Evolutionary conservation across 2,888 invertebrate species (phyloP).

Genomic region (Tiliacea aurago): DNA sequence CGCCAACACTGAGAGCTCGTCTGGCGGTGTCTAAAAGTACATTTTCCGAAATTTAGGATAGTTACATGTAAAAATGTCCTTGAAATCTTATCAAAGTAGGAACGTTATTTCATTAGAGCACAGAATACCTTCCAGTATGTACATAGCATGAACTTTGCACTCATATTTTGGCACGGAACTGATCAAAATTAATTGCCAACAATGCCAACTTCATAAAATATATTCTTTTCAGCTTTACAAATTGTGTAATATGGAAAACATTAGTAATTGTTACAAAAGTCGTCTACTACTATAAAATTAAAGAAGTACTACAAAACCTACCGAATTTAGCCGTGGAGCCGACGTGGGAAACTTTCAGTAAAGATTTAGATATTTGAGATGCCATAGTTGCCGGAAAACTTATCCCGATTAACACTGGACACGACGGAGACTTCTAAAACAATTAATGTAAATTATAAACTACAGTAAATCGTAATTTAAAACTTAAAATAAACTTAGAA

Average conservation of each 20-base stretch:
- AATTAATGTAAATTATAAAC: slow-evolving; percentile 64
- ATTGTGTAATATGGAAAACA: background rate
- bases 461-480: slow-evolving; percentile 68
- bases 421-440: slow-evolving; percentile 69
- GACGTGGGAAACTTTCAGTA: slow-evolving; percentile 82
- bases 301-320: slow-evolving; percentile 65
- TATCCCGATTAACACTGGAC: slow-evolving; percentile 63
- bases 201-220: slow-evolving; percentile 73
- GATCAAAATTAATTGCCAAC: slow-evolving; percentile 69
- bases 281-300: slow-evolving; percentile 4
- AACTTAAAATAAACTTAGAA: slow-evolving; percentile 74
- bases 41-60: slow-evolving; percentile 13
- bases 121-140: slow-evolving; percentile 40
- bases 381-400: slow-evolving; percentile 79
- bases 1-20: slow-evolving; percentile 88
- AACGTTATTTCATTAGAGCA: slow-evolving; percentile 15
- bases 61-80: background rate
- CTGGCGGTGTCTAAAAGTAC: slow-evolving; percentile 83
- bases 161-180: slow-evolving; percentile 68
- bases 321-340: slow-evolving; percentile 85
- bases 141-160: slow-evolving; percentile 57
- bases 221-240: background rate
- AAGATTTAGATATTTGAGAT: slow-evolving; percentile 86
- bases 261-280: background rate
- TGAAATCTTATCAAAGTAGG: slow-evolving; percentile 14